phyloP scores from a whole-genome alignment of 2,113 vertebrate genomes.

The Macrotis lagotis region DNA sequence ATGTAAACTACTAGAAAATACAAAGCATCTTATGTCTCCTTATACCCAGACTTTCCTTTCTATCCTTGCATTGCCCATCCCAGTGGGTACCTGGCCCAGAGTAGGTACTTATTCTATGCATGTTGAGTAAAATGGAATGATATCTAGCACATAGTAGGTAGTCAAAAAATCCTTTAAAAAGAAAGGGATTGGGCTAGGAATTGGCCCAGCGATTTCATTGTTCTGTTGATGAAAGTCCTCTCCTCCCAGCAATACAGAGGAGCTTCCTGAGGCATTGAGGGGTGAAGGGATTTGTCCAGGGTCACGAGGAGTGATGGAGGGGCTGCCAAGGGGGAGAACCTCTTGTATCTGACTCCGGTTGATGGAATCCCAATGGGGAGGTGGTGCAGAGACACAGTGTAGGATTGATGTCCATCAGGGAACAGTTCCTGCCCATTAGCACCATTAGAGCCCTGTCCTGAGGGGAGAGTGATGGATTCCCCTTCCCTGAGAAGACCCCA shows the following conservation, averaged over 20 bases:
- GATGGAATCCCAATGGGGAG: neutral
- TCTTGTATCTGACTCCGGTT: neutral
- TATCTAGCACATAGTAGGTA: neutral
- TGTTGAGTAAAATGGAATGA: neutral
- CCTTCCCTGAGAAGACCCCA: neutral
- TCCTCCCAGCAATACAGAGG: neutral
- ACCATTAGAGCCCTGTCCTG: neutral
- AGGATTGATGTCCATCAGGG: neutral
- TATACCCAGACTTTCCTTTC: neutral
- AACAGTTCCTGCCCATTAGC: neutral
- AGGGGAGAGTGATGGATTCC: neutral
- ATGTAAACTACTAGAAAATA: neutral
- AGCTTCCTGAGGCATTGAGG: neutral
- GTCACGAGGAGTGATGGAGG: neutral
- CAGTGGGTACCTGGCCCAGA: neutral
- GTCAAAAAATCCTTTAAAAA: neutral
- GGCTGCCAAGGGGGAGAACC: neutral
- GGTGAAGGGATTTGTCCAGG: neutral
- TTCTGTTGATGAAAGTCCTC: neutral
- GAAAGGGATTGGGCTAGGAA: neutral
- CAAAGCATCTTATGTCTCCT: neutral
- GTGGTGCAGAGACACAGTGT: neutral
- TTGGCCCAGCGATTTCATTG: neutral
- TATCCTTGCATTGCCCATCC: neutral
- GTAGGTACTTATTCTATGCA: neutral